A percentile compares a stretch with the other conserved stretches of the same genome.
Conservation (phyloP, 2,888 invertebrate genomes). For the Portevinia maculata region DNA sequence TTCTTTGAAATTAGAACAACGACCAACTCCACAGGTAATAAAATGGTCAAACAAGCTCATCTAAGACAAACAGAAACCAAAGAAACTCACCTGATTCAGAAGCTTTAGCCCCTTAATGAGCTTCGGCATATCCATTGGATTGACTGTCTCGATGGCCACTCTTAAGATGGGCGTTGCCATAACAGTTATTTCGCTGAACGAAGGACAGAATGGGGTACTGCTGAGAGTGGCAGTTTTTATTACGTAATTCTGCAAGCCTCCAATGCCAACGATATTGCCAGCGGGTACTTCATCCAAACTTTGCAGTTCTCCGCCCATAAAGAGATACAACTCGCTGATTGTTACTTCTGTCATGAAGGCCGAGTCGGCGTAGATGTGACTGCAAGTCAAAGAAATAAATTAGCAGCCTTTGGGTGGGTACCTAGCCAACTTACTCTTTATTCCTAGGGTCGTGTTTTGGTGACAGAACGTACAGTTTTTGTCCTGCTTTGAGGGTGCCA, state of each 20-base stretch:
- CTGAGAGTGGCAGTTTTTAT: slow-evolving; percentile 96
- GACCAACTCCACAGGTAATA: too few species aligned
- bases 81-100: slow-evolving; percentile 89
- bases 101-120: slow-evolving; percentile 90
- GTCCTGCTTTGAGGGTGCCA: slow-evolving; percentile 90
- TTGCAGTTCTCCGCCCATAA: slow-evolving; percentile 97
- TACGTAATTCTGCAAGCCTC: slow-evolving; percentile 92
- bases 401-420: not conserved
- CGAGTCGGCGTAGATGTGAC: slow-evolving; percentile 75
- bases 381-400: slow-evolving; percentile 34
- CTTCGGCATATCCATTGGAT: slow-evolving; percentile 90
- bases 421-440: slow-evolving; percentile 77
- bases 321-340: slow-evolving; percentile 91
- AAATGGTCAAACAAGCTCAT: too few species aligned
- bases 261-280: slow-evolving; percentile 95
- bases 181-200: slow-evolving; percentile 92
- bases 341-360: slow-evolving; percentile 81
- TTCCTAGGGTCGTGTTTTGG: slow-evolving; percentile 93
- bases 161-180: slow-evolving; percentile 94
- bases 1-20: too few species aligned
- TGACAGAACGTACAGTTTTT: slow-evolving; percentile 91
- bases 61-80: too few species aligned
- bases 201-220: slow-evolving; percentile 90
- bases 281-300: slow-evolving; percentile 90
- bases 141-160: slow-evolving; percentile 95